phyloP scores from a whole-genome alignment of 2,888 invertebrate species.

The Sinelater perroti region DNA sequence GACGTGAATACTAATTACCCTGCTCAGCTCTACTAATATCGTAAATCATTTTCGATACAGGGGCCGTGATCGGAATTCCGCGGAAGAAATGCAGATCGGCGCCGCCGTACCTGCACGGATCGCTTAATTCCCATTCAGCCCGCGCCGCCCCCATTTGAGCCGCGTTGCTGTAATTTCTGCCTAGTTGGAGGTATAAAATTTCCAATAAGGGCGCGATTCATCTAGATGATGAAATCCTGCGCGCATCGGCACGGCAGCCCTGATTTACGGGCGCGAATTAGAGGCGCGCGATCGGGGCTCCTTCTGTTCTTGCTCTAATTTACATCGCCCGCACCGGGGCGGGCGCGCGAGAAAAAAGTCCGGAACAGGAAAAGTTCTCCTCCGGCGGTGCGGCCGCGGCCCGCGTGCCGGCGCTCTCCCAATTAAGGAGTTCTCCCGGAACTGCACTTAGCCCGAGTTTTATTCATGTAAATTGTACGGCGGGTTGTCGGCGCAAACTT shows the following conservation, averaged over 20 bases:
- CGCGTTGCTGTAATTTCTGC: slow-evolving; percentile 18
- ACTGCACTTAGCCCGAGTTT: slow-evolving; percentile 40
- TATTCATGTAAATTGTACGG: slow-evolving; percentile 42
- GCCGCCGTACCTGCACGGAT: slow-evolving; percentile 11
- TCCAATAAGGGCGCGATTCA: slow-evolving; percentile 19
- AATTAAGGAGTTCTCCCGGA: slow-evolving; percentile 40
- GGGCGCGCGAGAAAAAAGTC: background rate
- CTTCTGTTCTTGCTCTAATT: slow-evolving; percentile 8
- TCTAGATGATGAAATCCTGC: background rate
- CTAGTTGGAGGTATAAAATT: slow-evolving; percentile 20
- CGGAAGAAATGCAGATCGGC: slow-evolving; percentile 10
- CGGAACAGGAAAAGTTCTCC: slow-evolving; percentile 6
- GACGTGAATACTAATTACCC: slow-evolving; percentile 21
- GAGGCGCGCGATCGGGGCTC: slow-evolving; percentile 9
- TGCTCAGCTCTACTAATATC: slow-evolving; percentile 15
- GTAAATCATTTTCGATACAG: slow-evolving; percentile 22
- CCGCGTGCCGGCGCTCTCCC: slow-evolving; percentile 28
- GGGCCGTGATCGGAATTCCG: slow-evolving; percentile 8
- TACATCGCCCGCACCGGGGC: background rate
- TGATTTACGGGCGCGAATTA: slow-evolving; percentile 1
- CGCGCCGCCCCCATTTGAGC: slow-evolving; percentile 11
- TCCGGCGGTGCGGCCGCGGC: slow-evolving; percentile 5
- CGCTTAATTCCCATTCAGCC: slow-evolving; percentile 21
- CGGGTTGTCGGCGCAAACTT: slow-evolving; percentile 27
- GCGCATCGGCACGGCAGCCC: background rate